Evolutionary conservation across 2,797 vertebrate genomes (phyloP).

Genomic region (Borostomias antarcticus): DNA sequence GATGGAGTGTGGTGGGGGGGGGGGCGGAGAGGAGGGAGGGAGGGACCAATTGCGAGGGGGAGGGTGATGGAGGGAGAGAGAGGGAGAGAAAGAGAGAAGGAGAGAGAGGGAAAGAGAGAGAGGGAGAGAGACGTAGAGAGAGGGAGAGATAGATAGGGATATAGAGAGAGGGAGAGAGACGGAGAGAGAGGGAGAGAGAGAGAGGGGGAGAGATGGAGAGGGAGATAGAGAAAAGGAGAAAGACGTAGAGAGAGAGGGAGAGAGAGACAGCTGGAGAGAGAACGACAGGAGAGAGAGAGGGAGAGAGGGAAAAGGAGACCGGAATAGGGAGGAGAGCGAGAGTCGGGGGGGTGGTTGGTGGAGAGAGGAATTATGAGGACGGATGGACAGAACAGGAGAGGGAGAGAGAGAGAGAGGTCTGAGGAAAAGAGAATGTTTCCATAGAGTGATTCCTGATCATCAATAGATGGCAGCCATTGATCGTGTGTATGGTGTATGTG

Average conservation of each 20-base stretch:
- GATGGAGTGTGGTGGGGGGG: not conserved
- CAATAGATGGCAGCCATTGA: conserved; percentile 57
- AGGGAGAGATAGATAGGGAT: not conserved
- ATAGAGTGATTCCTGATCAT: conserved; percentile 49
- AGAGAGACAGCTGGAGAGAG: conserved; percentile 2
- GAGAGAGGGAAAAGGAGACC: not conserved
- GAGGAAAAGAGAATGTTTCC: no score
- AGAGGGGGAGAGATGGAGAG: no score
- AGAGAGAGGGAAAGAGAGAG: not conserved
- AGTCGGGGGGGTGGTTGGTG: not conserved
- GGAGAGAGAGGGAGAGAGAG: not conserved
- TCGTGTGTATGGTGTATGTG: no score
- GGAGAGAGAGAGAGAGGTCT: not conserved
- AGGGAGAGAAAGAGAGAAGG: not conserved
- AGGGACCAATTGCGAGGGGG: not conserved
- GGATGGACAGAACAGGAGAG: not conserved
- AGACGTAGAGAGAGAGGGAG: no score
- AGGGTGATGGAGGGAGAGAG: conserved; percentile 1
- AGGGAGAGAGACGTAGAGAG: no score
- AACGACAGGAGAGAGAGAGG: not conserved
- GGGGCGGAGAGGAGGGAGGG: not conserved
- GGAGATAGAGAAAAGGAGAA: no score
- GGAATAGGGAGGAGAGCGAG: not conserved
- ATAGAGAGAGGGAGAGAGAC: no score
- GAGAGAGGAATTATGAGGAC: no score